phyloP scores from a whole-genome alignment of 2,888 invertebrate genomes.

The Macaria notata region DNA sequence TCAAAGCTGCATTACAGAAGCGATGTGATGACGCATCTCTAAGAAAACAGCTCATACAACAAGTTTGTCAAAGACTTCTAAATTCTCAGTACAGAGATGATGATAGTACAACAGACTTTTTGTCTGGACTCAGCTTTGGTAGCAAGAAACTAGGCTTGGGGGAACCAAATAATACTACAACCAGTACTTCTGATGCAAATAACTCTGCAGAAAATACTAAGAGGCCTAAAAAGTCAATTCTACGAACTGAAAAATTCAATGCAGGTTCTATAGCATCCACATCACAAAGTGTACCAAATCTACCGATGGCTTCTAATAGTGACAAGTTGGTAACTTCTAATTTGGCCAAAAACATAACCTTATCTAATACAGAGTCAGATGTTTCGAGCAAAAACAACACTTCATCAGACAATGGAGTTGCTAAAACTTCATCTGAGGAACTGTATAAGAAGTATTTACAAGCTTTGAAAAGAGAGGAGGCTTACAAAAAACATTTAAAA shows the following conservation, averaged over 20 bases:
- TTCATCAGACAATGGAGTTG: conserved; percentile 53
- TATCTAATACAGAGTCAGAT: conserved; percentile 64
- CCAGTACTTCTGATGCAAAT: conserved; percentile 68
- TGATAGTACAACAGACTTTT: conserved; percentile 71
- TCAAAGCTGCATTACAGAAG: conserved; percentile 82
- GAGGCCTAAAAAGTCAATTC: conserved; percentile 70
- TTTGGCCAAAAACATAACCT: conserved; percentile 39
- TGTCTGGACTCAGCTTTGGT: conserved; percentile 68
- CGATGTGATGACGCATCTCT: conserved; percentile 82
- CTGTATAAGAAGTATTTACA: conserved; percentile 69
- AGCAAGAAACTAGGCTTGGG: conserved; percentile 52
- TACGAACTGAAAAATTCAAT: conserved; percentile 65
- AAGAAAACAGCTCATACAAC: conserved; percentile 84
- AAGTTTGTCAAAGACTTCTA: conserved; percentile 84
- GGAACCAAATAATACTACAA: conserved; percentile 52
- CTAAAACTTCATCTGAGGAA: conserved; percentile 68
- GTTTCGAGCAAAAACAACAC: conserved; percentile 57
- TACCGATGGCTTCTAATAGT: conserved; percentile 51
- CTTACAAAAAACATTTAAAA: conserved; percentile 64
- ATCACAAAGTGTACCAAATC: conserved; percentile 73
- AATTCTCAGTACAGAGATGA: conserved; percentile 83
- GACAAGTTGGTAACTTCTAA: conserved; percentile 46
- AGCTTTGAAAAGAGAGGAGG: conserved; percentile 64
- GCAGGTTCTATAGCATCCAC: conserved; percentile 62
- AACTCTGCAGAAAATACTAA: conserved; percentile 49